Evolutionary conservation across 2,797 vertebrate species (phyloP).

Genomic region (Myotis pilosus): DNA sequence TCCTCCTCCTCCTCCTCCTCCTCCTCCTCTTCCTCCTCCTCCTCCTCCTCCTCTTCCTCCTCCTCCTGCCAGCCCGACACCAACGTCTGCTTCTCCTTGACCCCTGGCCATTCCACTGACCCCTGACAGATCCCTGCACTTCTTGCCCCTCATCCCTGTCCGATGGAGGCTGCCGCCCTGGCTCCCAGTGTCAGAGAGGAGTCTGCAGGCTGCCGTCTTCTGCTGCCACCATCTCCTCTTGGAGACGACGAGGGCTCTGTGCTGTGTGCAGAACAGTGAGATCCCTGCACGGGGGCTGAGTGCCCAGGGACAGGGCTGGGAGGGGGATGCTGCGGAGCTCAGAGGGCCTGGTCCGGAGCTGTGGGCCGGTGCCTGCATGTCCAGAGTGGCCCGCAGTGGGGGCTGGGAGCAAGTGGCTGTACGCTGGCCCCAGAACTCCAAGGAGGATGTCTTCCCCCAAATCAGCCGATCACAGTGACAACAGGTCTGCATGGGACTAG

Average conservation of each 20-base stretch:
- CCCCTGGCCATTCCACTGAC: neutral
- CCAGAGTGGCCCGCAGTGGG: neutral
- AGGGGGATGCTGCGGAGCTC: neutral
- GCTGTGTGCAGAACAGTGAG: neutral
- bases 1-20: too few relatives aligned
- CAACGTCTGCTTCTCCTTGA: neutral
- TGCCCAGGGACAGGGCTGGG: neutral
- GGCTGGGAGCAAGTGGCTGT: neutral
- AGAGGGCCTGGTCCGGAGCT: neutral
- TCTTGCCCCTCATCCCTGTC: neutral
- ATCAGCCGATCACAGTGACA: neutral
- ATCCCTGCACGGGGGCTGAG: neutral
- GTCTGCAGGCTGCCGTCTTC: neutral
- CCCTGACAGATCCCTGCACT: neutral
- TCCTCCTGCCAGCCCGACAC: neutral
- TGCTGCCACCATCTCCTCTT: neutral
- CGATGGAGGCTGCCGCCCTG: neutral
- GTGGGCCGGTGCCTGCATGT: neutral
- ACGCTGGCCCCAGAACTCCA: neutral
- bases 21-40: rapidly evolving
- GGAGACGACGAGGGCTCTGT: neutral
- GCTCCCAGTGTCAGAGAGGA: neutral
- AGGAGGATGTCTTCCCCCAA: neutral
- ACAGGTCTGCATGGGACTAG: too few relatives aligned
- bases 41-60: neutral